Evolutionary conservation across 92 coral and sea anemone species (phyloP).

Genomic region (Epizoanthus fatuus): DNA sequence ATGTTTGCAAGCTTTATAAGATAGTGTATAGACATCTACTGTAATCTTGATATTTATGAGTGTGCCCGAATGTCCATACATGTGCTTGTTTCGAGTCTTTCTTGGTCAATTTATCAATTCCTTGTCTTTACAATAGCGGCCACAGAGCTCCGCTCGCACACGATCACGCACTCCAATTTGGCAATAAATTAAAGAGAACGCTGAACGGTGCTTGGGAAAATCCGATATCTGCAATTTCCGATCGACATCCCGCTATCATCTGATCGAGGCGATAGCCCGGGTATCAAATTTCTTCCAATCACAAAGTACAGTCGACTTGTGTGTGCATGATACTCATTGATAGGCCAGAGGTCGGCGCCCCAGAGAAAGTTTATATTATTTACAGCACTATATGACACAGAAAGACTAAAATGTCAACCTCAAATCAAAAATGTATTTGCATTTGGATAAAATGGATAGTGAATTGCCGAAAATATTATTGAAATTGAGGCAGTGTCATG

Average conservation of each 20-base stretch:
- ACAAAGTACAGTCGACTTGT: not conserved
- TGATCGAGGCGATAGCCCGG: not conserved
- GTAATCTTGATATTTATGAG: too few relatives aligned
- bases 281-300: slow-evolving; percentile 21
- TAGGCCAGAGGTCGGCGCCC: not conserved
- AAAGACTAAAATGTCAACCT: slow-evolving; percentile 3
- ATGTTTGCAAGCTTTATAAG: too few relatives aligned
- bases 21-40: too few relatives aligned
- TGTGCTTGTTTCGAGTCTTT: not conserved
- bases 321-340: too few relatives aligned
- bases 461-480: slow-evolving; percentile 15
- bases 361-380: slow-evolving; percentile 9
- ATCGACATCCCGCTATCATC: slow-evolving; percentile 27
- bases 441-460: slow-evolving; percentile 3
- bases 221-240: slow-evolving; percentile 41
- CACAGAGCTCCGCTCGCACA: slow-evolving; percentile 3
- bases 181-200: not conserved
- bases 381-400: not conserved
- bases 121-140: not conserved
- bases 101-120: not conserved
- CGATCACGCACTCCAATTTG: slow-evolving; percentile 22
- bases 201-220: slow-evolving; percentile 9
- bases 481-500: not conserved
- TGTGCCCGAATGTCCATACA: too few relatives aligned
- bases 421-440: slow-evolving; percentile 31